phyloP scores from a whole-genome alignment of 2,888 invertebrate species.

The Nymphalis urticae region DNA sequence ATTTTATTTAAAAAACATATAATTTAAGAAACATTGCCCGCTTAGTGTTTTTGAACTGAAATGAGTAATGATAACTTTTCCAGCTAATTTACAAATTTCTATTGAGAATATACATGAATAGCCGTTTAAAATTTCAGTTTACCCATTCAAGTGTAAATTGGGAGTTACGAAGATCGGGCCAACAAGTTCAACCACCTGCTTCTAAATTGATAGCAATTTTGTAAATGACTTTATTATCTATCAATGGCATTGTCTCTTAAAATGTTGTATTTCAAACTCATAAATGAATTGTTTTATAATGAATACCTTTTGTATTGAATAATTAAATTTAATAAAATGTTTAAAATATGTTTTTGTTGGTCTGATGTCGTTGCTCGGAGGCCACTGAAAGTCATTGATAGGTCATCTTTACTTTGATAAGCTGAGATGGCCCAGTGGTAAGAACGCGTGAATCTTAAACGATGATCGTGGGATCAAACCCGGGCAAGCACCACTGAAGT shows the following conservation, averaged over 20 bases:
- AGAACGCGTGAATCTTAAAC: no score
- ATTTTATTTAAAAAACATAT: background rate
- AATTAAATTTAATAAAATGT: no score
- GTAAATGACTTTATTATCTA: slow-evolving; percentile 26
- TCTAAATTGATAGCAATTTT: slow-evolving; percentile 36
- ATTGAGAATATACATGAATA: slow-evolving; percentile 30
- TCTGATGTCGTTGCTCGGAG: no score
- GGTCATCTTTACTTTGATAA: no score
- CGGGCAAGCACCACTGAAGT: no score
- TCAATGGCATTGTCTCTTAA: slow-evolving; percentile 8
- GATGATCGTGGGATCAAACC: no score
- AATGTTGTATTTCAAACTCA: slow-evolving; percentile 4
- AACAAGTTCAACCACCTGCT: slow-evolving; percentile 52
- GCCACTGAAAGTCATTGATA: no score
- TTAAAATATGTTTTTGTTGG: no score
- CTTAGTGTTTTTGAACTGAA: background rate
- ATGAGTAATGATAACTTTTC: slow-evolving; percentile 42
- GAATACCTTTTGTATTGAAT: no score
- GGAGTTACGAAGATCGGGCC: slow-evolving; percentile 47
- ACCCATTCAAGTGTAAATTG: slow-evolving; percentile 57
- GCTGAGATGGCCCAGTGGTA: no score
- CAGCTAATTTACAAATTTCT: slow-evolving; percentile 48
- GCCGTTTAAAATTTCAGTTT: slow-evolving; percentile 61
- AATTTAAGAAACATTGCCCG: background rate
- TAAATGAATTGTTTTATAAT: no score